phyloP scores from a whole-genome alignment of 2,797 vertebrate genomes.

The Oreonectes daqikongensis region DNA sequence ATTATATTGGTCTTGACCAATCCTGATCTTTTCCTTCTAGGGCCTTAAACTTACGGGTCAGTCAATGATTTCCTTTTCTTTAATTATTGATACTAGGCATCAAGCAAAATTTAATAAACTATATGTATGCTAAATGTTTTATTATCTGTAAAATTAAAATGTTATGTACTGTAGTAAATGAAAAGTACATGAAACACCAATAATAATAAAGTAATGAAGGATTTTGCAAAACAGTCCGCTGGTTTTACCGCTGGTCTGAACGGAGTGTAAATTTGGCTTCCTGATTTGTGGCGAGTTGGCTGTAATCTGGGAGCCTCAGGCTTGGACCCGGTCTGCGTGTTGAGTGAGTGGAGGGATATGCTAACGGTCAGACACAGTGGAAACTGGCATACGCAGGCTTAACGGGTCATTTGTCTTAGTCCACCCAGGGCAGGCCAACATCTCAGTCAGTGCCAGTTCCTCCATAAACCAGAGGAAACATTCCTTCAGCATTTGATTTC shows the following conservation, averaged over 20 bases:
- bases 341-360: conserved; percentile 11
- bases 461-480: neutral
- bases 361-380: neutral
- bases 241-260: too few species aligned
- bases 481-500: neutral
- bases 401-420: neutral
- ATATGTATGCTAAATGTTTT: too few species aligned
- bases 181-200: neutral
- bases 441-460: neutral
- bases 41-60: too few species aligned
- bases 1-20: too few species aligned
- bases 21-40: too few species aligned
- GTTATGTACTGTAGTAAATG: too few species aligned
- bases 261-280: conserved; percentile 49
- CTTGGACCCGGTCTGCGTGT: conserved; percentile 64
- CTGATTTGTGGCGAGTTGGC: conserved; percentile 60
- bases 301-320: conserved; percentile 78
- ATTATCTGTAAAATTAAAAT: too few species aligned
- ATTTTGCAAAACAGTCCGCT: too few species aligned
- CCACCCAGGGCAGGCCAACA: neutral
- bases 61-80: too few species aligned
- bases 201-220: neutral
- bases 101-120: too few species aligned
- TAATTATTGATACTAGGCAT: too few species aligned
- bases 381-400: conserved; percentile 15